Evolutionary conservation across 2,888 invertebrate species (phyloP).

Genomic region (Aphidoletes aphidimyza): DNA sequence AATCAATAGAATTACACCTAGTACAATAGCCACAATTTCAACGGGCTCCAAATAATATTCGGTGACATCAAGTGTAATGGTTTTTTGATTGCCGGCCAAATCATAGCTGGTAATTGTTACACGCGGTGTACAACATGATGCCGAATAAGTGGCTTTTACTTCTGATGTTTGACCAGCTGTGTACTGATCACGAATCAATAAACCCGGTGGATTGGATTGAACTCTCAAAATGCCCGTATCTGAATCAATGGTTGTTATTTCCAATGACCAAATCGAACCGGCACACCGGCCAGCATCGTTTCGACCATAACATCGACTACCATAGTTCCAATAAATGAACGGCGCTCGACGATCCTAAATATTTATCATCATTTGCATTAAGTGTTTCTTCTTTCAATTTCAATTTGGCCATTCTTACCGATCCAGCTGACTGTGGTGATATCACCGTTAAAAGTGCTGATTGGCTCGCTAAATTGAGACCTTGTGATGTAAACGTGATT

Average conservation of each 20-base stretch:
- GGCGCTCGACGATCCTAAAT: slow-evolving; percentile 71
- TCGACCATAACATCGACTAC: slow-evolving; percentile 72
- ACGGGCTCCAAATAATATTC: slow-evolving; percentile 65
- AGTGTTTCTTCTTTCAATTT: neutral
- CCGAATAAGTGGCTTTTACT: slow-evolving; percentile 74
- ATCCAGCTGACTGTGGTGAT: slow-evolving; percentile 60
- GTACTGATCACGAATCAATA: slow-evolving; percentile 73
- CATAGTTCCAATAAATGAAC: slow-evolving; percentile 72
- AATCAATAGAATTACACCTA: slow-evolving; percentile 74
- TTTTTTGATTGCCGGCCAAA: slow-evolving; percentile 74
- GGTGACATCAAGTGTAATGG: slow-evolving; percentile 72
- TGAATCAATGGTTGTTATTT: slow-evolving; percentile 74
- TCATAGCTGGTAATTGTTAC: slow-evolving; percentile 77
- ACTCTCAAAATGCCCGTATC: slow-evolving; percentile 73
- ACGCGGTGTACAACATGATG: slow-evolving; percentile 78
- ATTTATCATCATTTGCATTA: slow-evolving; percentile 50
- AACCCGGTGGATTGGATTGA: slow-evolving; percentile 70
- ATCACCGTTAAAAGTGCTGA: slow-evolving; percentile 66
- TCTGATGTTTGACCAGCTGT: slow-evolving; percentile 75
- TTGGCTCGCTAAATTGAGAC: slow-evolving; percentile 65
- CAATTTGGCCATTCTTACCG: slow-evolving; percentile 7
- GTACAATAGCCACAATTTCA: slow-evolving; percentile 76
- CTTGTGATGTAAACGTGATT: slow-evolving; percentile 72
- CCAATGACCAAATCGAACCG: slow-evolving; percentile 76
- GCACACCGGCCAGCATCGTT: slow-evolving; percentile 70